Conservation (phyloP, 2,797 vertebrate species). For the Caiman crocodilus region DNA sequence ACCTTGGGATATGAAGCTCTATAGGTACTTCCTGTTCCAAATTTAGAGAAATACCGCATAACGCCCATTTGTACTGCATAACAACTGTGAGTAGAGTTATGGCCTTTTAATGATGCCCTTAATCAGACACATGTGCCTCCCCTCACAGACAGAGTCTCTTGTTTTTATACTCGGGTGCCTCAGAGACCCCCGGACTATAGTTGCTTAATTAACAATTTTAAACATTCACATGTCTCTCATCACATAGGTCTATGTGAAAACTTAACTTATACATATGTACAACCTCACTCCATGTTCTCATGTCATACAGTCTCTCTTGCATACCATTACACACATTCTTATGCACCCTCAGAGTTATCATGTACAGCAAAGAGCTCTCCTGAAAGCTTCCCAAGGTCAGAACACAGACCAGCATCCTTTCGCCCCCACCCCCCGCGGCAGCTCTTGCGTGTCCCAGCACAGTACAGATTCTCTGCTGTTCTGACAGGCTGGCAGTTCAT, state of each 20-base stretch:
- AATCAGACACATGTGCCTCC: neutral
- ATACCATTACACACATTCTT: neutral
- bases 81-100: neutral
- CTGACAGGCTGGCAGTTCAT: slow-evolving; percentile 68
- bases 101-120: neutral
- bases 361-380: slow-evolving; percentile 10
- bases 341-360: neutral
- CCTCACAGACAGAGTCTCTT: neutral
- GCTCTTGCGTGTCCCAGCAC: slow-evolving; percentile 51
- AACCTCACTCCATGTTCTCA: neutral
- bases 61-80: fast-evolving
- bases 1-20: neutral
- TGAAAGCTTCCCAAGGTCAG: slow-evolving; percentile 48
- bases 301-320: neutral
- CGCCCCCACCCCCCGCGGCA: neutral
- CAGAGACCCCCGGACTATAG: too few species aligned
- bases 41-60: neutral
- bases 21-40: neutral
- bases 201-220: too few species aligned
- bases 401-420: neutral
- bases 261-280: neutral
- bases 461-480: neutral
- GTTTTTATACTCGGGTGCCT: too few species aligned
- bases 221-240: too few species aligned
- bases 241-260: too few species aligned